phyloP scores from a whole-genome alignment of 2,113 vertebrate species.

The Sinocyclocheilus anophthalmus region DNA sequence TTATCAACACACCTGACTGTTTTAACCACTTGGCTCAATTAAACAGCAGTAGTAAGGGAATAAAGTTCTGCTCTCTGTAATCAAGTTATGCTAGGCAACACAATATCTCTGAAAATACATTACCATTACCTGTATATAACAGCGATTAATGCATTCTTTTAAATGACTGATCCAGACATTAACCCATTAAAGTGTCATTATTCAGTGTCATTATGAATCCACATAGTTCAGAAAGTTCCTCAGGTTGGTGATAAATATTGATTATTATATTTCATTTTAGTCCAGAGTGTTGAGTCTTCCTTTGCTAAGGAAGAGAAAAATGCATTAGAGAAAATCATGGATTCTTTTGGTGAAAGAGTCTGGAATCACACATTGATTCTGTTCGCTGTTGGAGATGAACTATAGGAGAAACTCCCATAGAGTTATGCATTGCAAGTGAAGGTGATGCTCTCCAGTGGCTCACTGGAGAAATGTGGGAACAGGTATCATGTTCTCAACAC shows the following conservation, averaged over 20 bases:
- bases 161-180: neutral
- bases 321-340: neutral
- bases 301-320: neutral
- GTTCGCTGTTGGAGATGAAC: neutral
- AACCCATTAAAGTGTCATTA: neutral
- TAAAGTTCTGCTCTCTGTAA: neutral
- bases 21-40: neutral
- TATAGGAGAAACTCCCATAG: neutral
- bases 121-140: neutral
- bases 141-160: neutral
- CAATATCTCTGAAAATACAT: neutral
- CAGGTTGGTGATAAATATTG: too few relatives aligned
- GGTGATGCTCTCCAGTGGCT: neutral
- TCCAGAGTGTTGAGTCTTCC: neutral
- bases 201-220: neutral
- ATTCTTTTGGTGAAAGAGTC: neutral
- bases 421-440: slow-evolving; percentile 31
- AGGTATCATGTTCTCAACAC: slow-evolving; percentile 16
- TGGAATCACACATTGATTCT: neutral
- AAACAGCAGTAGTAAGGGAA: neutral
- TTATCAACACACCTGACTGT: neutral
- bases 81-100: neutral
- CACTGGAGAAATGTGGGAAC: neutral
- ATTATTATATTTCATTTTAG: neutral
- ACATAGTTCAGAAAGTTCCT: too few relatives aligned